phyloP scores from a whole-genome alignment of 2,113 vertebrate species.

The Leptocoma aspasia region DNA sequence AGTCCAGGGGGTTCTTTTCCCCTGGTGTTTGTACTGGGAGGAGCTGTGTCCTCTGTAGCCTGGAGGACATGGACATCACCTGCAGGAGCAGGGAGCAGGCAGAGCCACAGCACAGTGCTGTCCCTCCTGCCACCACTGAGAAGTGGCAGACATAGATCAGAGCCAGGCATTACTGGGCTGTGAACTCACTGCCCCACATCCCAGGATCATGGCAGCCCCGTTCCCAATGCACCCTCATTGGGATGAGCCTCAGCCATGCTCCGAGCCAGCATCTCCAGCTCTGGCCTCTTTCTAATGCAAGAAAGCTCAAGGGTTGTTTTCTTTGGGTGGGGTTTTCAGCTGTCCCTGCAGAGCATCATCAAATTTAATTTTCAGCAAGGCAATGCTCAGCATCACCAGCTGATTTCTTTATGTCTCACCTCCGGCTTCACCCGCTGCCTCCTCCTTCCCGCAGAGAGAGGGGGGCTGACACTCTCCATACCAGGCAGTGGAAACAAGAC shows the following conservation, averaged over 20 bases:
- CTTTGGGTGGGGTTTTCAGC: not conserved
- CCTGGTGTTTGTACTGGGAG: not conserved
- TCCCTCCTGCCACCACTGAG: not conserved
- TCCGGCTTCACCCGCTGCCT: rapidly evolving
- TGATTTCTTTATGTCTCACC: not conserved
- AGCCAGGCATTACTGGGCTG: rapidly evolving
- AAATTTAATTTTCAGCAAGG: not conserved
- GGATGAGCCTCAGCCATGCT: not conserved
- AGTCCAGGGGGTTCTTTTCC: not conserved
- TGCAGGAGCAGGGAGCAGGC: not conserved
- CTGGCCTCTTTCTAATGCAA: not conserved
- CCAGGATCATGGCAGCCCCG: rapidly evolving
- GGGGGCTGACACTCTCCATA: not conserved
- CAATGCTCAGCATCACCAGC: not conserved
- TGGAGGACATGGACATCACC: not conserved
- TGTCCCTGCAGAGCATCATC: rapidly evolving
- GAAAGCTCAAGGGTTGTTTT: not conserved
- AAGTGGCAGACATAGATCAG: not conserved
- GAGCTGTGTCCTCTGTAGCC: not conserved
- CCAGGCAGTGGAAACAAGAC: not conserved
- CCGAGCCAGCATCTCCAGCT: not conserved
- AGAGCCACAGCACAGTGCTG: not conserved
- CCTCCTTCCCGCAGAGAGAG: not conserved
- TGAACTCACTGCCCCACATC: not conserved
- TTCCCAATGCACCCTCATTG: not conserved